Evolutionary conservation across 2,797 vertebrate species (phyloP).

Genomic region (Cuniculus paca): DNA sequence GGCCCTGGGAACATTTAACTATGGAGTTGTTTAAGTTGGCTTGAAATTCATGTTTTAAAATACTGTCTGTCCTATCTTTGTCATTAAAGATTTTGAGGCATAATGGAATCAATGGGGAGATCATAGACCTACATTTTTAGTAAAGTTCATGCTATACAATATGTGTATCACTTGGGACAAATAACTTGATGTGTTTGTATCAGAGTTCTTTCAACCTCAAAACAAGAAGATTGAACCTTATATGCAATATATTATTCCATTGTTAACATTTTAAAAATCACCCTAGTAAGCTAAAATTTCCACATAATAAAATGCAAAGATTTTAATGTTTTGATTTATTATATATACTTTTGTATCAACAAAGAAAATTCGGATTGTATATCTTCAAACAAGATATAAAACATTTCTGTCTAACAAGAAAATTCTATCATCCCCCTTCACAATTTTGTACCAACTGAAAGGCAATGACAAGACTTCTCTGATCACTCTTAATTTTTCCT

Average conservation of each 20-base stretch:
- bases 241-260: neutral
- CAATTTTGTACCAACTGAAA: neutral
- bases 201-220: neutral
- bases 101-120: neutral
- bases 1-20: neutral
- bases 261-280: neutral
- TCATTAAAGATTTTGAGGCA: neutral
- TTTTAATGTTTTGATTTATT: conserved; percentile 8
- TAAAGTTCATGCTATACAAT: neutral
- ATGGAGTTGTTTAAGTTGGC: neutral
- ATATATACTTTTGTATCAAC: neutral
- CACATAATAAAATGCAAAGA: neutral
- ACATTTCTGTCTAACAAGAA: neutral
- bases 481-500: neutral
- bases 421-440: neutral
- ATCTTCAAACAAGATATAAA: neutral
- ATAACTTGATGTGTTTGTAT: neutral
- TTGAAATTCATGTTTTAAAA: neutral
- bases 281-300: neutral
- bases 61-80: neutral
- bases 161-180: neutral
- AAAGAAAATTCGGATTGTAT: neutral
- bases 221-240: neutral
- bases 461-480: neutral
- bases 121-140: neutral